A percentile compares a stretch with the other conserved stretches of the same genome.
These are phyloP conservation scores for Hemichromis elongatus DNA, from an alignment of 2,113 vertebrate genomes.

Conservation along the genomic window DNA sequence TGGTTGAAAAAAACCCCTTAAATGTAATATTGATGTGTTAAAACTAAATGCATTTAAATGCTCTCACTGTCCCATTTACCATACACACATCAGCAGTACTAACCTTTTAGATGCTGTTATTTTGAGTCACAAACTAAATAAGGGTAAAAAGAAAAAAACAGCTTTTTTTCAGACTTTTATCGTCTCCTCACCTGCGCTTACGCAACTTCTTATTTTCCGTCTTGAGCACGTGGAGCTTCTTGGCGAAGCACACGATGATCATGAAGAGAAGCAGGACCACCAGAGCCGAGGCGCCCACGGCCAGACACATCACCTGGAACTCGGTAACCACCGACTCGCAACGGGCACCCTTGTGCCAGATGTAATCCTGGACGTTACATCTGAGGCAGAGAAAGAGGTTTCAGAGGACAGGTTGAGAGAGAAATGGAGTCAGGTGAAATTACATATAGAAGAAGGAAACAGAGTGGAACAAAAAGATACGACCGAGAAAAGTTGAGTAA, in stretches of 20 bases:
- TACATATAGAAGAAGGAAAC: not conserved
- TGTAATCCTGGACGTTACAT: conserved; percentile 97
- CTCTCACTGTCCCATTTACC: not conserved
- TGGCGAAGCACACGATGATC: conserved; percentile 97
- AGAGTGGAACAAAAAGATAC: not conserved
- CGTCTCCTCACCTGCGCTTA: conserved; percentile 85
- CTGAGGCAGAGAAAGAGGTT: conserved; percentile 59
- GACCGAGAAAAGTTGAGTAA: not conserved
- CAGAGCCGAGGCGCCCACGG: conserved; percentile 85
- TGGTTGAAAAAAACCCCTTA: too few species aligned
- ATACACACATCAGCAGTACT: not conserved
- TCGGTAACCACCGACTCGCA: conserved; percentile 96
- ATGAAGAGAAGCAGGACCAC: conserved; percentile 96
- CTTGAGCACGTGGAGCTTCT: conserved; percentile 97
- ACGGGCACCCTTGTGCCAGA: conserved; percentile 95
- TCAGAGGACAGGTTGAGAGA: not conserved
- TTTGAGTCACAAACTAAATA: not conserved
- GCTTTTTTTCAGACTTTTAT: not conserved
- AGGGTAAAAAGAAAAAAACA: fast-evolving
- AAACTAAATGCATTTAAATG: too few species aligned
- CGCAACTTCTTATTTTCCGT: conserved; percentile 95
- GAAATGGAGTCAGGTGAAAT: not conserved
- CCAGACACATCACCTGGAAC: conserved; percentile 98
- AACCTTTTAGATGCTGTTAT: not conserved
- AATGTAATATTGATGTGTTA: too few species aligned